Conservation (phyloP, 2,797 vertebrate species). For the Pipistrellus nathusii region DNA sequence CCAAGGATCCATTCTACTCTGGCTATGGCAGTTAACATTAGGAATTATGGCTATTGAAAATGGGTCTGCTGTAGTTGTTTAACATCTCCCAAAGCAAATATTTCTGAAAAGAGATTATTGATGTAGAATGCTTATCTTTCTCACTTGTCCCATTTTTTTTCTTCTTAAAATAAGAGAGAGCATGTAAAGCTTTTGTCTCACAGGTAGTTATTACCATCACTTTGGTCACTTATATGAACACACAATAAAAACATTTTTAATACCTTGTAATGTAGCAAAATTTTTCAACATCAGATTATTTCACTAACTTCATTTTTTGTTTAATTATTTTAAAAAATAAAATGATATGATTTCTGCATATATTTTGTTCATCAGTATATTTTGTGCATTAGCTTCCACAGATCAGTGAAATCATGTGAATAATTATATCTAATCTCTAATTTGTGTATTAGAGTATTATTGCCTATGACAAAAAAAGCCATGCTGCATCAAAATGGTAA, state of each 20-base stretch:
- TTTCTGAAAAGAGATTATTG: background rate
- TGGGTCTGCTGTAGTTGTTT: background rate
- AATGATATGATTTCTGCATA: background rate
- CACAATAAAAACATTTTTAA: conserved; percentile 29
- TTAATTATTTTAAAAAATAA: background rate
- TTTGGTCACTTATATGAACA: background rate
- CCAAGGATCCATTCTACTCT: background rate
- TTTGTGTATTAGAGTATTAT: background rate
- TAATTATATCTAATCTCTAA: background rate
- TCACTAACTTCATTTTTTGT: background rate
- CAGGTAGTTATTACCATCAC: background rate
- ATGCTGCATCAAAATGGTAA: background rate
- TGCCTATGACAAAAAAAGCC: background rate
- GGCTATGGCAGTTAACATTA: background rate
- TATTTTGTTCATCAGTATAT: too few species aligned
- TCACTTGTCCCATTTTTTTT: background rate
- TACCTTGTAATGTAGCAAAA: background rate
- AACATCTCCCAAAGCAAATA: background rate
- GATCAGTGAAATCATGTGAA: background rate
- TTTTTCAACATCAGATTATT: conserved; percentile 45
- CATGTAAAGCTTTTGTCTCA: background rate
- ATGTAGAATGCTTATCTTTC: background rate
- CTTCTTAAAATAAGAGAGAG: conserved; percentile 1
- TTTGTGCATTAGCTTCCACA: too few species aligned
- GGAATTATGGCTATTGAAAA: background rate